Base-by-base conservation (phyloP, 2,797 vertebrate species). In the Clarias fuscus region DNA sequence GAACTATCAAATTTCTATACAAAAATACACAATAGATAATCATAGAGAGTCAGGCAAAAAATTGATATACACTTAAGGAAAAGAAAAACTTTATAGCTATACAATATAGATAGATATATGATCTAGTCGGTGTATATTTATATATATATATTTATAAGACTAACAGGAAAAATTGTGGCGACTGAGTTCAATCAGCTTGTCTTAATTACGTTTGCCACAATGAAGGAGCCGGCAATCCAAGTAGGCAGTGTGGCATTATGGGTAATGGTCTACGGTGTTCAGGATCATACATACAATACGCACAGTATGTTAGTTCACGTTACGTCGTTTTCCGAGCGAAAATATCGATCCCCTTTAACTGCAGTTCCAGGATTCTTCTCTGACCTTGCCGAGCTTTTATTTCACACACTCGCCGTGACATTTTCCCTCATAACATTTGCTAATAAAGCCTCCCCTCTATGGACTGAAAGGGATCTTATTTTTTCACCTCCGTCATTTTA, bases 121-220 rank as follows among this genome's bases (percentile, higher is more conserved):
- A 33, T 33, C 1, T 1, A 33, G 33, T 2, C 2, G 33, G 33
- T 33, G n/a, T 33, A 3, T 33, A 3, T 33, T 1, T 33, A 33
- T 33, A 33, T 33, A 33, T 33, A 33, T 33, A 33, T 33, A 33
- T 40, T 5, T 40, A 43, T 43, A 93, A 94, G 92, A 94, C 91
- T 94, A 94, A 94, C 94, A 94, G 94, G 96, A 97, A 98, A 97
- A 97, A 98, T 97, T 95, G 95, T 92, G 96, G 97, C 96, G 94
- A 94, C 94, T 93, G 91, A 97, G 97, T 97, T 96, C 96, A 98
- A 98, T 98, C 96, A 97, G 94, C 94, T 94, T 95, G 92, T 94
- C 96, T 96, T 95, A 96, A 97, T 97, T 95, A 93, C 94, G 97
- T 97, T 98, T 98, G 97, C 92, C 89, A 86, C 82, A 86, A 87